Evolutionary conservation across 2,888 invertebrate genomes (phyloP).

Genomic region (Pristionchus exspectatus): DNA sequence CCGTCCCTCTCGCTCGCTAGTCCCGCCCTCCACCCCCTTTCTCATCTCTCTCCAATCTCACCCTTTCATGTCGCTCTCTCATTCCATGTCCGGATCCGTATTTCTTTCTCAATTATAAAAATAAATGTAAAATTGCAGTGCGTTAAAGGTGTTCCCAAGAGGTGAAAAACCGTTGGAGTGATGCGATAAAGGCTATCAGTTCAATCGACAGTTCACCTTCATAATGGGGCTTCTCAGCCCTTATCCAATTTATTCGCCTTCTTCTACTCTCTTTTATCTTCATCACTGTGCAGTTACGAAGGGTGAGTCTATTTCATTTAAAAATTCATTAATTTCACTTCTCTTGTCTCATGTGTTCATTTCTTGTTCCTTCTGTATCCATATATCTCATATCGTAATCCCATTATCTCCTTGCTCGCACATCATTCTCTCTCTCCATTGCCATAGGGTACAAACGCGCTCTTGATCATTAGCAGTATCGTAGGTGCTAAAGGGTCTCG

Average conservation of each 20-base stretch:
- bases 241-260: conserved; percentile 26
- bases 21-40: background rate
- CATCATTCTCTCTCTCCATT: conserved; percentile 14
- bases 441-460: conserved; percentile 27
- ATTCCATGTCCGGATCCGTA: background rate
- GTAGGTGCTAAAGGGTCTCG: background rate
- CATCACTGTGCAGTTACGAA: background rate
- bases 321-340: background rate
- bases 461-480: conserved; percentile 34
- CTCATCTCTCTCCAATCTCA: background rate
- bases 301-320: background rate
- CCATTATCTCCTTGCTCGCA: conserved; percentile 19
- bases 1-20: background rate
- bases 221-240: conserved; percentile 52
- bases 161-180: background rate
- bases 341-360: background rate
- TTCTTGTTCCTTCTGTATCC: background rate
- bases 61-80: conserved; percentile 16
- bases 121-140: background rate
- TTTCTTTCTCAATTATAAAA: background rate
- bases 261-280: conserved; percentile 19
- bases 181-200: conserved; percentile 15
- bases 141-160: background rate
- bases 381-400: conserved; percentile 27
- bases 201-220: background rate